Percentiles rank a stretch among this genome's conserved stretches.
Conservation (phyloP, 2,113 vertebrate genomes). For the Perognathus longimembris region DNA sequence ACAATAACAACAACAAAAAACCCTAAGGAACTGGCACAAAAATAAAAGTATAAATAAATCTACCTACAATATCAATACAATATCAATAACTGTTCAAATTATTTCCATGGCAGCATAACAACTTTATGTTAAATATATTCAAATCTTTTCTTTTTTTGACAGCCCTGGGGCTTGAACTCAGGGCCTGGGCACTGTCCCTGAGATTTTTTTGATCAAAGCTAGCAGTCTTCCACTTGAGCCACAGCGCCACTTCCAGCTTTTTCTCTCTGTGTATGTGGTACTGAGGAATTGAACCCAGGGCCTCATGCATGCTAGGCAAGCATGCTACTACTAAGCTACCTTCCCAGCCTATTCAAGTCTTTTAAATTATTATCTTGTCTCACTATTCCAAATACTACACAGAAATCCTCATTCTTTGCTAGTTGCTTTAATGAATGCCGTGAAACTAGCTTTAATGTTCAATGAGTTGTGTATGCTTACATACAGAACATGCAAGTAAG, state of each 20-base stretch:
- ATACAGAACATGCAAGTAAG: constrained; percentile 16
- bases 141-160: too few relatives aligned
- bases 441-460: neutral
- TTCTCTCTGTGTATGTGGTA: too few relatives aligned
- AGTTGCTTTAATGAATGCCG: neutral
- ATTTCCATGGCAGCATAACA: neutral
- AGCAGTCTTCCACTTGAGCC: too few relatives aligned
- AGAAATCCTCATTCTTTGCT: neutral
- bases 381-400: neutral
- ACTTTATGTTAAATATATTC: constrained; percentile 23
- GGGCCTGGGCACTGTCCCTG: too few relatives aligned
- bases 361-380: neutral
- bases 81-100: neutral
- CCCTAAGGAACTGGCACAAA: neutral
- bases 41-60: neutral
- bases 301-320: too few relatives aligned
- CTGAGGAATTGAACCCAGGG: too few relatives aligned
- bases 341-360: too few relatives aligned
- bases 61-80: neutral
- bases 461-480: neutral
- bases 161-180: too few relatives aligned
- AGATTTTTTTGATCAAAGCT: too few relatives aligned
- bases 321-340: too few relatives aligned
- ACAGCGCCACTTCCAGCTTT: too few relatives aligned
- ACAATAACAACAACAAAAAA: too few relatives aligned